A percentile compares a stretch with the other conserved stretches of the same genome.
phyloP scores from a whole-genome alignment of 2,888 invertebrate species.

The Oasisia sp. region DNA sequence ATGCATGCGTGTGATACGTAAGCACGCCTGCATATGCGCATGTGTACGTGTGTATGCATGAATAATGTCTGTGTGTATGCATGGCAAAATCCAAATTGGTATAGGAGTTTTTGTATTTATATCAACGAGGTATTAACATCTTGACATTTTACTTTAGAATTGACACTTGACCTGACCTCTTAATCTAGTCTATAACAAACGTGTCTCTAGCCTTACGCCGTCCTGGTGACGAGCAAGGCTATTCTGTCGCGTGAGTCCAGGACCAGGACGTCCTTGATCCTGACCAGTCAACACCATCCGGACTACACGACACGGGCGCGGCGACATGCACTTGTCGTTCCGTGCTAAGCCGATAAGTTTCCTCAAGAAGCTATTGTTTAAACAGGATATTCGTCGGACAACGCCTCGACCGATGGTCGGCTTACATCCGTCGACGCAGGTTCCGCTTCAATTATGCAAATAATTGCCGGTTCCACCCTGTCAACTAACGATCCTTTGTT shows the following conservation, averaged over 20 bases:
- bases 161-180: background rate
- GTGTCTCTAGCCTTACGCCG: no score
- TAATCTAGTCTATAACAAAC: background rate
- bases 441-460: background rate
- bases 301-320: background rate
- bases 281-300: background rate
- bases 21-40: no score
- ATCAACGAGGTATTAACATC: no score
- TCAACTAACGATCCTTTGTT: background rate
- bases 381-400: slow-evolving; percentile 10
- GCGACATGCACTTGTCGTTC: background rate
- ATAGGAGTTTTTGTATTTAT: no score
- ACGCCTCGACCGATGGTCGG: background rate
- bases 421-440: background rate
- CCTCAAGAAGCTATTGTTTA: background rate
- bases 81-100: no score
- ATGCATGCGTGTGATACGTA: no score
- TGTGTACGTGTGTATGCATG: no score
- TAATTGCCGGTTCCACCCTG: background rate
- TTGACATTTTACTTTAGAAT: background rate
- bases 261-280: background rate
- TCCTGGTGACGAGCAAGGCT: no score
- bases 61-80: no score
- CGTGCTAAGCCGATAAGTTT: background rate
- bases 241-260: no score